Conservation (phyloP, 2,797 vertebrate species). For the Ctenosaura bakeri region DNA sequence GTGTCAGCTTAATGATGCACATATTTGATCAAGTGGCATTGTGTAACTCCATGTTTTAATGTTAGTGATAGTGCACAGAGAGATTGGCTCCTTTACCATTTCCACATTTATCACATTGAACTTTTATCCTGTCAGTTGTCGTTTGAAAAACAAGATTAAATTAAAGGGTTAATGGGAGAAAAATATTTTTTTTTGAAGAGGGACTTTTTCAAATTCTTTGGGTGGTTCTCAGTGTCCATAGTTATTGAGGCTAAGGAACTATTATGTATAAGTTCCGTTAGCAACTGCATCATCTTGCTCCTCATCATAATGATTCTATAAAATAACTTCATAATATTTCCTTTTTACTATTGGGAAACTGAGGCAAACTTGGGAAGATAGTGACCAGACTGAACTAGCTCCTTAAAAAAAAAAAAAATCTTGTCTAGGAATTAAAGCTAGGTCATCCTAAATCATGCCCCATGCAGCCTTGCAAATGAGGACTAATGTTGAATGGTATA, state of each 20-base stretch:
- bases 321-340: background rate
- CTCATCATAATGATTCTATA: background rate
- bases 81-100: background rate
- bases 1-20: conserved; percentile 75
- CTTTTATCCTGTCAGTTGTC: conserved; percentile 64
- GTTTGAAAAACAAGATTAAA: conserved; percentile 52
- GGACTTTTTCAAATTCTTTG: background rate
- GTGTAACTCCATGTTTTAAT: conserved; percentile 52
- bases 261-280: background rate
- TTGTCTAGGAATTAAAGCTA: background rate
- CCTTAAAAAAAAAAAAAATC: too few relatives aligned
- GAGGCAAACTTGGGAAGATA: background rate
- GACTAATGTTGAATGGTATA: background rate
- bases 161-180: conserved; percentile 53
- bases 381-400: background rate
- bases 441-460: too few relatives aligned
- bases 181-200: background rate
- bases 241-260: background rate
- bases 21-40: conserved; percentile 72
- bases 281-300: background rate
- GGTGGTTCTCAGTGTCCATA: background rate
- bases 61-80: conserved; percentile 33
- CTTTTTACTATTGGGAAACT: background rate
- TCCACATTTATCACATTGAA: conserved; percentile 62
- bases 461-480: background rate